A percentile compares a stretch with the other conserved stretches of the same genome.
These are phyloP conservation scores for Lepetodrilus schrolli DNA, from an alignment of 2,888 invertebrate genomes.

Conservation along the genomic window DNA sequence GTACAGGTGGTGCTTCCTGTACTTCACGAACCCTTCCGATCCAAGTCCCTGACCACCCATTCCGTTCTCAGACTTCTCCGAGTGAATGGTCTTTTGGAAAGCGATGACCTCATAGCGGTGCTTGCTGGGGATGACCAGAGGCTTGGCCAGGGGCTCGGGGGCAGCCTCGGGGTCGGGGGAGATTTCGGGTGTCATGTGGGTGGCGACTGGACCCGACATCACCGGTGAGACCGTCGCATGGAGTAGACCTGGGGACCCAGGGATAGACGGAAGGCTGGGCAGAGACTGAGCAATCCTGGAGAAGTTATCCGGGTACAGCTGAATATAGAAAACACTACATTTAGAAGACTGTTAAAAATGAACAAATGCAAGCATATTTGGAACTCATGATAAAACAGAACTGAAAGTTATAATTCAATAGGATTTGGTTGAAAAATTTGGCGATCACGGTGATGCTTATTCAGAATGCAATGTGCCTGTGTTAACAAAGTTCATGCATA, in stretches of 20 bases:
- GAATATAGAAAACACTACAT: too few relatives aligned
- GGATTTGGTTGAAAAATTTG: too few relatives aligned
- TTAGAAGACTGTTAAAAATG: too few relatives aligned
- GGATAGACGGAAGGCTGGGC: slow-evolving; percentile 48
- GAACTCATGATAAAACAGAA: too few relatives aligned
- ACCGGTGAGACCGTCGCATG: slow-evolving; percentile 3
- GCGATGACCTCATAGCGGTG: slow-evolving; percentile 56
- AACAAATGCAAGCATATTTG: too few relatives aligned
- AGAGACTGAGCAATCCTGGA: slow-evolving; percentile 53
- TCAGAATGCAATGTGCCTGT: too few relatives aligned
- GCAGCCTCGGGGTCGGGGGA: slow-evolving; percentile 19
- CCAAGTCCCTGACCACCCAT: too few relatives aligned
- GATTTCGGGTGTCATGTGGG: not conserved
- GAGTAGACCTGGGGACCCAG: slow-evolving; percentile 37
- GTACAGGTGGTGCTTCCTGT: slow-evolving; percentile 1
- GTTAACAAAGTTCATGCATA: too few relatives aligned
- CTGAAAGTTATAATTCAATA: too few relatives aligned
- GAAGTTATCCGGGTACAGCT: slow-evolving; percentile 39
- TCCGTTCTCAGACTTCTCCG: not conserved
- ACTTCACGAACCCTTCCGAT: not conserved
- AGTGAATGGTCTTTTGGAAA: slow-evolving; percentile 40
- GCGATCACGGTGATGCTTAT: too few relatives aligned
- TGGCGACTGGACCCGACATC: too few relatives aligned
- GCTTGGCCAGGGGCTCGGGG: slow-evolving; percentile 26
- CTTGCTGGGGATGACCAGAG: slow-evolving; percentile 48